Evolutionary conservation across 2,113 vertebrate species (phyloP), one percentile per base, ranked within the genome.

Genomic region (Ctenomys sociabilis): DNA sequence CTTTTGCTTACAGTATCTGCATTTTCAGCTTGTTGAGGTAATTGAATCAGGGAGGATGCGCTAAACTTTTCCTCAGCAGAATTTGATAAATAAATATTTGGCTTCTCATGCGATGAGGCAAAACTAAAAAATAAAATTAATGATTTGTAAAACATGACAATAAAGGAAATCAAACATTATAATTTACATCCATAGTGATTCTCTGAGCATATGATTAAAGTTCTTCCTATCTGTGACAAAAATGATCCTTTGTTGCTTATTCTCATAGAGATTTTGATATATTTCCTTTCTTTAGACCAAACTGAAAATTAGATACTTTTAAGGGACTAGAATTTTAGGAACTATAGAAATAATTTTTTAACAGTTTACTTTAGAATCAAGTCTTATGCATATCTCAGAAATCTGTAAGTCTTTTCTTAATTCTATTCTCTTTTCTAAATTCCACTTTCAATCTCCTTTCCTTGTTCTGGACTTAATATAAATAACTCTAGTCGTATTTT

Each of bases 51-150:
- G 73, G 97, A 96, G 59, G 91, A 93, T 73, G 83, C 73, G 59
- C 1, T 87, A 59, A 96, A 93, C 73, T 95, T 89, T 77, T 97
- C 93, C 92, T 77, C 1, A 90, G 91, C 2, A 49, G 95, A 97
- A 64, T 97, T 90, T 63, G 96, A 84, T 49, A 86, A 77, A 87
- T 61, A 96, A 96, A 64, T 93, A 97, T 40, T 75, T 66, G 88
- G 66, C n/a, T 96, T 88, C 66, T 96, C 95, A 94, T 88, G 70
- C 75, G 97, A 96, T 21, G 54, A 93, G 88, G 77, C 90, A 95
- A 93, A 97, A 90, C 98, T 98, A 95, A 97, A 98, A 98, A 97
- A 59, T 57, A 94, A 97, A 96, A 95, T 90, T 63, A 92, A 92
- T 91, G 94, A 95, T 49, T 94, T 95, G 4, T 95, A 90, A 96